Evolutionary conservation across 2,888 invertebrate genomes (phyloP).

Genomic region (Tetanocera ferruginea): DNA sequence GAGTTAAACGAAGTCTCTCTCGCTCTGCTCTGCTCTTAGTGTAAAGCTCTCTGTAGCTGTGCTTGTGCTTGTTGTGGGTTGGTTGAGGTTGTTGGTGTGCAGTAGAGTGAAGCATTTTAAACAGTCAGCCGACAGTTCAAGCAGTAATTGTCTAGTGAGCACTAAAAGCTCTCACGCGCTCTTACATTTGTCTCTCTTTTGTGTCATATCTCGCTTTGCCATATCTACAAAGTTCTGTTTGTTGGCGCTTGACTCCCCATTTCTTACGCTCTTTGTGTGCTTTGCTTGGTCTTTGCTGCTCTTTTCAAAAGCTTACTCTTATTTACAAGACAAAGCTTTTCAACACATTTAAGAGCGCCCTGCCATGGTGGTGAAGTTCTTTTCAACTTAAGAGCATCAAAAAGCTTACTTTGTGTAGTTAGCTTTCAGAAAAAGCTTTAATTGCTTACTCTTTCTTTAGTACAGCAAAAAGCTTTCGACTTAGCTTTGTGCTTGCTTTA

Average conservation of each 20-base stretch:
- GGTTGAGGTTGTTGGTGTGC: neutral
- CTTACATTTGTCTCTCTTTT: neutral
- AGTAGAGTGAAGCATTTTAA: neutral
- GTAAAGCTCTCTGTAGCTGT: neutral
- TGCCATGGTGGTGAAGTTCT: neutral
- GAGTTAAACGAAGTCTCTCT: slow-evolving; percentile 34
- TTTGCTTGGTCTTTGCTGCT: neutral
- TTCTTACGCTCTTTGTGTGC: neutral
- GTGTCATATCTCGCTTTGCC: neutral
- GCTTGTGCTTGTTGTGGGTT: neutral
- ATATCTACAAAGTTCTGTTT: neutral
- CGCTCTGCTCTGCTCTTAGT: neutral
- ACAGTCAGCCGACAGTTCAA: neutral
- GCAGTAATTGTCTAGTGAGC: slow-evolving; percentile 39
- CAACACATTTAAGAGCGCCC: slow-evolving; percentile 51
- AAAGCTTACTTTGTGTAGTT: slow-evolving; percentile 18
- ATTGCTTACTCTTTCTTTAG: neutral
- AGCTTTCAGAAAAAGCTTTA: neutral
- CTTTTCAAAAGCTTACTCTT: slow-evolving; percentile 18
- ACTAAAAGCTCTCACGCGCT: neutral
- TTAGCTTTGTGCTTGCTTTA: neutral
- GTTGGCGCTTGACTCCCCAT: neutral
- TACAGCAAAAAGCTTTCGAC: slow-evolving; percentile 3
- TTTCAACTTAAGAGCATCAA: neutral
- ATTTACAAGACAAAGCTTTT: slow-evolving; percentile 50